phyloP scores from a whole-genome alignment of 2,888 invertebrate species.

The Nezara viridula region DNA sequence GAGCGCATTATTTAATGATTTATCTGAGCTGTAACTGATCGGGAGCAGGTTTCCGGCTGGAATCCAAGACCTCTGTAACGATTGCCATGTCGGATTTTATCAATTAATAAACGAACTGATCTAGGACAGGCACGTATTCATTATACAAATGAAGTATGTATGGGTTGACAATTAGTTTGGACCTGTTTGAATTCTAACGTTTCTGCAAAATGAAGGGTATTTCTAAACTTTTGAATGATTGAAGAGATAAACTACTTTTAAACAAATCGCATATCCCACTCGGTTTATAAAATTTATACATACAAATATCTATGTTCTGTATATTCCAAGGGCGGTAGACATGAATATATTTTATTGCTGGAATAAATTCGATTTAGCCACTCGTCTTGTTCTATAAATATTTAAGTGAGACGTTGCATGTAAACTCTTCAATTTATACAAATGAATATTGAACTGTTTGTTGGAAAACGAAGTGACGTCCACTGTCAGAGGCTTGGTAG shows the following conservation, averaged over 20 bases:
- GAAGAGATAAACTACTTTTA: neutral
- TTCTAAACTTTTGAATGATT: neutral
- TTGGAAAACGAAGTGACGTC: neutral
- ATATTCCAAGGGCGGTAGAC: neutral
- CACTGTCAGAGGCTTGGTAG: neutral
- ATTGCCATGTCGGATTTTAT: neutral
- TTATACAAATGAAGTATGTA: slow-evolving; percentile 18
- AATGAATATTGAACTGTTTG: neutral
- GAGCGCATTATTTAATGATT: neutral
- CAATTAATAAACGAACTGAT: neutral
- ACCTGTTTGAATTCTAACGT: neutral
- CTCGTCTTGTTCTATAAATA: neutral
- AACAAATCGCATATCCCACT: neutral
- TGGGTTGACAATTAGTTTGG: slow-evolving; percentile 4
- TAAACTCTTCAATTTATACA: slow-evolving; percentile 21
- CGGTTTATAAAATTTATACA: neutral
- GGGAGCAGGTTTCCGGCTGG: neutral
- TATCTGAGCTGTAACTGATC: neutral
- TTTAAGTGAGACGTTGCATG: neutral
- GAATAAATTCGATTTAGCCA: slow-evolving; percentile 22
- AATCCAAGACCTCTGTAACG: neutral
- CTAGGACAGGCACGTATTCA: slow-evolving; percentile 1
- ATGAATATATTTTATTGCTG: neutral
- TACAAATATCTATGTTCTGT: neutral
- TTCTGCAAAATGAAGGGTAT: neutral